Percentiles rank a stretch among this genome's conserved stretches.
These are phyloP conservation scores for Xenopus petersii DNA, from an alignment of 2,797 vertebrate species.

Conservation along the genomic window DNA sequence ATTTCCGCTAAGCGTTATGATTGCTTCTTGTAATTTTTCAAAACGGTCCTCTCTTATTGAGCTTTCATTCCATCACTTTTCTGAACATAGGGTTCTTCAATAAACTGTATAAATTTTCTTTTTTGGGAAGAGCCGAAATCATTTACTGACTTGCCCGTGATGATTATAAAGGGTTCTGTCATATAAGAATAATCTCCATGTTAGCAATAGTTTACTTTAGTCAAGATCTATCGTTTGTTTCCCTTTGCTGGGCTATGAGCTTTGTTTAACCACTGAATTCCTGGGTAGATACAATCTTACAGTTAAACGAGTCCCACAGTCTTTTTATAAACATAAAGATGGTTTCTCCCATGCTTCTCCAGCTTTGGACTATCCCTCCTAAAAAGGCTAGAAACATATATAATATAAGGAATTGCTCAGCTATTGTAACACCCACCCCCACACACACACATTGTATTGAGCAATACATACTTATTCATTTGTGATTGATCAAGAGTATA, in stretches of 20 bases:
- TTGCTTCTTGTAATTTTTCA: no score
- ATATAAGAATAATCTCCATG: neutral
- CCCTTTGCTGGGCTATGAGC: neutral
- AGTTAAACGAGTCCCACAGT: neutral
- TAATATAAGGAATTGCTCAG: neutral
- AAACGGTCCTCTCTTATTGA: no score
- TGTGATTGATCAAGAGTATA: no score
- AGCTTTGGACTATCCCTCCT: neutral
- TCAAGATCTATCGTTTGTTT: neutral
- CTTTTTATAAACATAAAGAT: neutral
- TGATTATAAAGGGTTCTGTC: neutral
- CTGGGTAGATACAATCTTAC: neutral
- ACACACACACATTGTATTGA: neutral
- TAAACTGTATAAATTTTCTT: no score
- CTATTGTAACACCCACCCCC: neutral
- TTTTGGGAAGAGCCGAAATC: no score
- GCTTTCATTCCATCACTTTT: no score
- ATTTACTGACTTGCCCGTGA: neutral
- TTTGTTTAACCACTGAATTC: slow-evolving; percentile 1
- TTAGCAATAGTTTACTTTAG: neutral
- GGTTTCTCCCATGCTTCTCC: neutral
- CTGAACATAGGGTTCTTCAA: no score
- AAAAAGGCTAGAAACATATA: neutral
- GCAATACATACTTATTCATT: neutral
- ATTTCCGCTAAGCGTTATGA: no score